Base-by-base conservation (phyloP, 1,140 invertebrate genomes). In the Trissolcus basalis region DNA sequence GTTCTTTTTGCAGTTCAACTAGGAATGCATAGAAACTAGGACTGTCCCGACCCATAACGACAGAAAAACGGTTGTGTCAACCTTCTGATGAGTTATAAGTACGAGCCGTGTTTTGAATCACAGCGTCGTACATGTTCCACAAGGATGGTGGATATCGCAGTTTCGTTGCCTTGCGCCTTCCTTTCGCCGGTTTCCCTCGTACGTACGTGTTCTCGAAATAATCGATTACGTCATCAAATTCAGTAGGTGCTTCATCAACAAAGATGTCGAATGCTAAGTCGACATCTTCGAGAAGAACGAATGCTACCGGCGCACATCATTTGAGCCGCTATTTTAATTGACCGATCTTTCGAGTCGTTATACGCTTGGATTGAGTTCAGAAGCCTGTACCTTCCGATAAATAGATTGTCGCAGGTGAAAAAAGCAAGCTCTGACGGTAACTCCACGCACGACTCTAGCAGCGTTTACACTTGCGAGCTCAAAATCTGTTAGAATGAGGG, bases 391-490 rank as follows among this genome's bases (percentile, higher is more conserved):
- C 19, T 27, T 27, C 6, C 19, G 19, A 27, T 27, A 27, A 27
- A 27, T 6, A 27, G 19, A 1, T 27, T 27, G 19, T 6, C 19
- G 19, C 19, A 27, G 19, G 19, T 27, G 19, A 6, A 27, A 27
- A 15, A 55, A 55, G 14, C 14, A 45, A 19, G 41, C n/a, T 16
- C 35, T 15, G 15, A 59, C 44, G 10, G 8, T 12, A 70, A 32
- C 1, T 35, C 51, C 53, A 39, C 9, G n/a, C 54, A 39, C 9
- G n/a, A 8, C 45, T 12, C 33, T 15, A 12, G 45, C 63, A 36
- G 56, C 55, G 27, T 70, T 60, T 13, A 70, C 54, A 10, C 60
- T 59, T 0, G 48, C 67, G 1, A 70, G 7, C 16, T 70, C 41
- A 14, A 70, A 70, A 32, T 70, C 67, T 9, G 67, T 47, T 36